These are phyloP conservation scores for Cephus nigrinus DNA, from an alignment of 2,888 invertebrate species.

Conservation along the genomic window DNA sequence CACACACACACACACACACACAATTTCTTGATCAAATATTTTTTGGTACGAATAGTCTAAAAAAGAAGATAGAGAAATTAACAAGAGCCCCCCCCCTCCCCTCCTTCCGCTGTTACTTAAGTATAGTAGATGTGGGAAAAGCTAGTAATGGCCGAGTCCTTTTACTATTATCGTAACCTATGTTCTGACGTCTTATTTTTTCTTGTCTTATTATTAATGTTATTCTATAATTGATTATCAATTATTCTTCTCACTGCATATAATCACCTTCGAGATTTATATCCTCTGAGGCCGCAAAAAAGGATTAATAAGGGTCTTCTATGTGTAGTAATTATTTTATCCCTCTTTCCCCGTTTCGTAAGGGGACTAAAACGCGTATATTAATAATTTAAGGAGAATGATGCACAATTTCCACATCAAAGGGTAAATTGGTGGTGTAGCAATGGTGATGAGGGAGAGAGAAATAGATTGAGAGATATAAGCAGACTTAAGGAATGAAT, in stretches of 20 bases:
- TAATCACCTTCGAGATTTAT: background rate
- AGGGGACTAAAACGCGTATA: slow-evolving; percentile 6
- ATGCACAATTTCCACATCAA: background rate
- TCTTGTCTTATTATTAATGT: background rate
- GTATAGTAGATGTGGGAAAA: background rate
- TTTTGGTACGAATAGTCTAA: no score
- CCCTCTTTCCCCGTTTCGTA: background rate
- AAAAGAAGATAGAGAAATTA: no score
- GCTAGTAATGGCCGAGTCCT: background rate
- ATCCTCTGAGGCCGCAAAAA: background rate
- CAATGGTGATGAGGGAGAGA: background rate
- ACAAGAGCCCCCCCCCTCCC: no score
- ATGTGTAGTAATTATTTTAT: background rate
- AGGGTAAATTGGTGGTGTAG: background rate
- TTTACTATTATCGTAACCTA: background rate
- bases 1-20: no score
- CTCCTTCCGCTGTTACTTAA: background rate
- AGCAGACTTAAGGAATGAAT: background rate
- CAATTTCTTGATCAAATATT: no score
- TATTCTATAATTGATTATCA: background rate
- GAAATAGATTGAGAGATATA: background rate
- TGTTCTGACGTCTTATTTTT: background rate
- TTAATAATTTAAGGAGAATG: background rate
- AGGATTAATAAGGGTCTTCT: background rate
- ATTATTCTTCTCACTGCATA: background rate